Evolutionary conservation across 2,888 invertebrate genomes (phyloP), one percentile per base, ranked within the genome.

Genomic region (Corythucha ciliata): DNA sequence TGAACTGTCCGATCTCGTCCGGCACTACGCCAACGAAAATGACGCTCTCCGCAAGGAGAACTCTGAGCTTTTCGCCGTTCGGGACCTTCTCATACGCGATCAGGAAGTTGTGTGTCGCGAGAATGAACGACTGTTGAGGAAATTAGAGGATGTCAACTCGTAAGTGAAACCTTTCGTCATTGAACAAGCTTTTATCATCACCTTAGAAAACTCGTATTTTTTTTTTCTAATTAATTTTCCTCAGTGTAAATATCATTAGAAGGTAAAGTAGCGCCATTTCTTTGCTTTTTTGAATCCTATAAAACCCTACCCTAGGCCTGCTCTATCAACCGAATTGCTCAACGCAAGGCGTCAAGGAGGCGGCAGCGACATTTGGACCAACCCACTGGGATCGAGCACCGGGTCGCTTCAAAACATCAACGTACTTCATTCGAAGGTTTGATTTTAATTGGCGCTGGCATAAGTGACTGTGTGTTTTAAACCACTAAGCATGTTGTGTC

Each of bases 91-190:
- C 55, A 74, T 89, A 58, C 70, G 90, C 10, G 93, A 94, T 67
- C 92, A 92, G 66, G 92, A 93, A 67, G 68, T 88, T 29, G 81
- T 93, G 24, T 89, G 88, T 63, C 72, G 87, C 49, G 93, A 94
- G 69, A 94, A 94, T 64, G 93, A 94, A 66, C 72, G 87, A 47
- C 72, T 94, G 54, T 69, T 88, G 48, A 86, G 83, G 68, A 89
- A 90, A 69, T 70, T 93, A 48, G 91, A 92, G 67, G 87, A 88
- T 69, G 84, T 87, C 52, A 87, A 86, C 69, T 79, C 80, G 87
- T 88, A 72, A 79, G 82, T 78, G 55, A 2, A 36, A 20, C 21
- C 10, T 10, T 21, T 20, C 36, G 6, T 3, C 20, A 36, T n/a
- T 14, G 36, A n/a, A 27, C 18, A 18, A 45, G 14, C 20, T 42